Percentiles rank a stretch among this genome's conserved stretches.
phyloP scores from a whole-genome alignment of 2,888 invertebrate species.

The Anagyrus pseudococci region DNA sequence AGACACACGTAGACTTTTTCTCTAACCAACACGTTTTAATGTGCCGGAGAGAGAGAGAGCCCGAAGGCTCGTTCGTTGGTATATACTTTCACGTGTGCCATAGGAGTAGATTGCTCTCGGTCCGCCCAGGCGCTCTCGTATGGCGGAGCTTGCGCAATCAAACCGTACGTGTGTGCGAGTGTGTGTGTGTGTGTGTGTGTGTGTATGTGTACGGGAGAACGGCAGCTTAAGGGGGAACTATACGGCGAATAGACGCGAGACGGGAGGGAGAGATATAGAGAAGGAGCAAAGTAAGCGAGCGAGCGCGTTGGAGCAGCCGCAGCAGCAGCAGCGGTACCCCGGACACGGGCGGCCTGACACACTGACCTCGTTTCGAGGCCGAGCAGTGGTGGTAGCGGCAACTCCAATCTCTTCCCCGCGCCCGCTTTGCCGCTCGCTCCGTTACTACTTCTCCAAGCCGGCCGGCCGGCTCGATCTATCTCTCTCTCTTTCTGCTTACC shows the following conservation, averaged over 20 bases:
- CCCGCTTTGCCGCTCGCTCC: not conserved
- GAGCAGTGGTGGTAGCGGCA: not conserved
- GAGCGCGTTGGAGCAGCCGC: constrained; percentile 16
- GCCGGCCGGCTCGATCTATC: constrained; percentile 23
- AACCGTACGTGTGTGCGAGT: constrained; percentile 11
- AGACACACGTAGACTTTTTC: too few relatives aligned
- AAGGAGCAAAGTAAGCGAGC: too few relatives aligned
- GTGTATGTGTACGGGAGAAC: not conserved
- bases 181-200: not conserved
- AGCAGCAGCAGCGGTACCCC: constrained; percentile 26
- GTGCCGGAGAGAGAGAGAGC: not conserved
- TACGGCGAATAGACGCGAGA: too few relatives aligned
- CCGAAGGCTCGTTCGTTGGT: not conserved
- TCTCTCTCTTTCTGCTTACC: too few relatives aligned
- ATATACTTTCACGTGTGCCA: not conserved
- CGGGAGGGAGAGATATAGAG: too few relatives aligned
- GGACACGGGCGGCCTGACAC: constrained; percentile 41
- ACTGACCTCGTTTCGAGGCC: constrained; percentile 41
- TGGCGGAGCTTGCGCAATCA: constrained; percentile 33
- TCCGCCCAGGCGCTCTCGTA: not conserved
- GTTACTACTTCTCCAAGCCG: constrained; percentile 31
- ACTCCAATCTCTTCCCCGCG: constrained; percentile 5
- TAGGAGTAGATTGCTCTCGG: not conserved
- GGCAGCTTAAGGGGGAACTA: constrained; percentile 16
- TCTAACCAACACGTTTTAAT: too few relatives aligned